Evolutionary conservation across 2,888 invertebrate species (phyloP).

Genomic region (Ophion slaviceki): DNA sequence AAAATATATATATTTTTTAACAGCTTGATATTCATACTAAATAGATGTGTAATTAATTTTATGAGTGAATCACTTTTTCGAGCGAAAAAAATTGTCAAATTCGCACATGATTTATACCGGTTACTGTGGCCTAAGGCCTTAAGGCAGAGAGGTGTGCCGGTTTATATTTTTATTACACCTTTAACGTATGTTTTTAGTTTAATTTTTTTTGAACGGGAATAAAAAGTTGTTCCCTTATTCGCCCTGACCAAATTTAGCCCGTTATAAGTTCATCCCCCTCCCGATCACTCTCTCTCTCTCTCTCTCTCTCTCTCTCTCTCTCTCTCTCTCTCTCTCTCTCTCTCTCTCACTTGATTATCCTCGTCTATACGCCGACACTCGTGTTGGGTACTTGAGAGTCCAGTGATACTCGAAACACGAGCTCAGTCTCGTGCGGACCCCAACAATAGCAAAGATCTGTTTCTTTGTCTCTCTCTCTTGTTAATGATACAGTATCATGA

Average conservation of each 20-base stretch:
- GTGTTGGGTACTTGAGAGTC: slow-evolving; percentile 59
- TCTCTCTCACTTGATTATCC: slow-evolving; percentile 63
- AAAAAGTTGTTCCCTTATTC: slow-evolving; percentile 58
- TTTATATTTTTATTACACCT: not conserved
- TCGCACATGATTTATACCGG: too few relatives aligned
- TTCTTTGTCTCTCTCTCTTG: slow-evolving; percentile 55
- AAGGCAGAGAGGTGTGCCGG: not conserved
- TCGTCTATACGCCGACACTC: slow-evolving; percentile 26
- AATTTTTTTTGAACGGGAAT: slow-evolving; percentile 5
- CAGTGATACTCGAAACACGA: slow-evolving; percentile 70
- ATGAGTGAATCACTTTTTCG: too few relatives aligned
- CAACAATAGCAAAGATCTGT: slow-evolving; percentile 76
- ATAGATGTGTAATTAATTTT: too few relatives aligned
- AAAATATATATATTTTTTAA: too few relatives aligned
- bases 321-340: slow-evolving; percentile 26
- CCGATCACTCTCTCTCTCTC: not conserved
- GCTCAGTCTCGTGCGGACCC: slow-evolving; percentile 61
- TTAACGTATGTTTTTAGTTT: not conserved
- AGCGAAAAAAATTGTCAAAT: too few relatives aligned
- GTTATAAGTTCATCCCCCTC: too few relatives aligned
- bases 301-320: not conserved
- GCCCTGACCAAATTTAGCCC: slow-evolving; percentile 24
- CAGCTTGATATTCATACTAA: too few relatives aligned
- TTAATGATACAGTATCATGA: slow-evolving; percentile 79
- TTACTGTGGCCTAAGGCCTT: not conserved